Evolutionary conservation across 2,888 invertebrate species (phyloP).

Genomic region (Folsomia candida): DNA sequence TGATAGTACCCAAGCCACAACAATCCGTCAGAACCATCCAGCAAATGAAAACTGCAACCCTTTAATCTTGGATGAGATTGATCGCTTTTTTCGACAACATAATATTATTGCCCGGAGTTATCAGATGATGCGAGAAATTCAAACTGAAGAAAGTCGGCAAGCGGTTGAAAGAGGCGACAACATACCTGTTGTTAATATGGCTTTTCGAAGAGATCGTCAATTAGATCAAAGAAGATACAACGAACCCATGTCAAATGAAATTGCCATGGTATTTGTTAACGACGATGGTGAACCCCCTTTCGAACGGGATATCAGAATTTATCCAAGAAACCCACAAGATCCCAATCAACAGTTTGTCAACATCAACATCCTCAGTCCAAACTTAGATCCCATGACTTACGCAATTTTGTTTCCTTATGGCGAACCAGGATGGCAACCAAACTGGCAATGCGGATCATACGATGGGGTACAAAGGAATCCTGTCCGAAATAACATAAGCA

Average conservation of each 20-base stretch:
- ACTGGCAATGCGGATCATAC: too few species aligned
- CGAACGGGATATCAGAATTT: conserved; percentile 38
- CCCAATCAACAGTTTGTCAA: too few species aligned
- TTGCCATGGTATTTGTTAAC: conserved; percentile 38
- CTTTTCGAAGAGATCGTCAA: conserved; percentile 3
- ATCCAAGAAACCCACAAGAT: conserved; percentile 1
- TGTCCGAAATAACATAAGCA: too few species aligned
- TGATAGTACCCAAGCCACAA: neutral
- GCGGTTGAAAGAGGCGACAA: neutral
- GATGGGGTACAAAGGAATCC: too few species aligned
- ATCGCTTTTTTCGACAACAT: conserved; percentile 7
- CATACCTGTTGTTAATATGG: neutral
- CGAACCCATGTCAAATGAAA: conserved; percentile 34
- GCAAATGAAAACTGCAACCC: conserved; percentile 17
- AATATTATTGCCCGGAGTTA: conserved; percentile 31
- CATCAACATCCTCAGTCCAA: conserved; percentile 22
- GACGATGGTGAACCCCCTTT: conserved; percentile 42
- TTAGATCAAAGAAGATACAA: conserved; percentile 42
- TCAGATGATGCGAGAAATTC: conserved; percentile 35
- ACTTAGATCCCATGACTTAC: conserved; percentile 45
- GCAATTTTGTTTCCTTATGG: conserved; percentile 45
- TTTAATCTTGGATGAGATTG: conserved; percentile 16
- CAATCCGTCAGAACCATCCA: too few species aligned
- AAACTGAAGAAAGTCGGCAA: conserved; percentile 20
- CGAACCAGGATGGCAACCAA: conserved; percentile 34